These are phyloP conservation scores for Pleuronectes platessa DNA, from an alignment of 2,113 vertebrate genomes.

Conservation along the genomic window DNA sequence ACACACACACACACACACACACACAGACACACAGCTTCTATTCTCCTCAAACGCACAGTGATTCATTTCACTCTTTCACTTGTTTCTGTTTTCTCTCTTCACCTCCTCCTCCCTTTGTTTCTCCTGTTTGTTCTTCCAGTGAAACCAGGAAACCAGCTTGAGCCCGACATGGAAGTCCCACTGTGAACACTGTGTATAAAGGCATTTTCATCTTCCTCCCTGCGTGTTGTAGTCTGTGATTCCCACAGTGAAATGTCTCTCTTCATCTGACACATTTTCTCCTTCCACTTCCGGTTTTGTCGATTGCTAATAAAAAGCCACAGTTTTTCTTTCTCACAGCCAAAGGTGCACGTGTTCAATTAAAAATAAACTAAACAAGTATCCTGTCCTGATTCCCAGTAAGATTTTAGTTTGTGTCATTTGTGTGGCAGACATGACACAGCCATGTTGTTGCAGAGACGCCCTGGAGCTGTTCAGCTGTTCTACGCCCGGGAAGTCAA, in stretches of 20 bases:
- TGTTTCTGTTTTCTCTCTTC: background rate
- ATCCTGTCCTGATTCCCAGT: too few relatives aligned
- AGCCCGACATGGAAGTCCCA: constrained; percentile 24
- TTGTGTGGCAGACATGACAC: too few relatives aligned
- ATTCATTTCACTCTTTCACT: background rate
- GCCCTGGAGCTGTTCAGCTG: too few relatives aligned
- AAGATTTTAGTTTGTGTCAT: too few relatives aligned
- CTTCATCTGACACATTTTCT: background rate
- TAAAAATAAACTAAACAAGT: too few relatives aligned
- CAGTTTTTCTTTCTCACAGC: too few relatives aligned
- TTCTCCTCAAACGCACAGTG: background rate
- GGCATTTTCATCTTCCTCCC: background rate
- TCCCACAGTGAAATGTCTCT: background rate
- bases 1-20: background rate
- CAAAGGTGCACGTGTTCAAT: too few relatives aligned
- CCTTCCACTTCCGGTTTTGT: too few relatives aligned
- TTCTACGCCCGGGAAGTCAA: too few relatives aligned
- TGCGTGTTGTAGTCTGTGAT: background rate
- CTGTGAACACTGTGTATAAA: constrained; percentile 11
- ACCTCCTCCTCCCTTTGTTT: background rate
- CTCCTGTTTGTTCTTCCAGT: background rate
- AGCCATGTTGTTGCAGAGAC: too few relatives aligned
- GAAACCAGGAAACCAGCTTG: constrained; percentile 3
- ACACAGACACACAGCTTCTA: background rate
- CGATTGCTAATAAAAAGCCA: too few relatives aligned